Conservation (phyloP, 2,888 invertebrate species). For the Gastrophysa polygoni region DNA sequence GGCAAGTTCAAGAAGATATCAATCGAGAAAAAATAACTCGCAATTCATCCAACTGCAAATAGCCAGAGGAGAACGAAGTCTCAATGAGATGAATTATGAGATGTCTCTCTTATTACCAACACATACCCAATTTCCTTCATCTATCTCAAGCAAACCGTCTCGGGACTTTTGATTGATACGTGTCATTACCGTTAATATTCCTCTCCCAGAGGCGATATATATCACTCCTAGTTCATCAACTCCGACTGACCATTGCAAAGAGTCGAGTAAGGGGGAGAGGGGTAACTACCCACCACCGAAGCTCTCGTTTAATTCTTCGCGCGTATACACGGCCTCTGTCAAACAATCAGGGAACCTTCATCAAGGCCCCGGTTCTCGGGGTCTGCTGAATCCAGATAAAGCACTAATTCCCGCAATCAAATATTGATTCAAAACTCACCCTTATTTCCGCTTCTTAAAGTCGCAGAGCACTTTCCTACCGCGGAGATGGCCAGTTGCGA, state of each 20-base stretch:
- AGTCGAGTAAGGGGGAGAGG: not conserved
- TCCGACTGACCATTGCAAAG: conserved; percentile 14
- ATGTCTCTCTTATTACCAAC: not conserved
- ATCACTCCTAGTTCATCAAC: conserved; percentile 16
- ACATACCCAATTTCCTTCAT: not conserved
- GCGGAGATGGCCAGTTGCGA: conserved; percentile 30
- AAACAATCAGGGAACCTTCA: conserved; percentile 61
- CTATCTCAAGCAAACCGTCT: not conserved
- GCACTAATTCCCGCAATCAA: conserved; percentile 61
- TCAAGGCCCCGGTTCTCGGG: conserved; percentile 53
- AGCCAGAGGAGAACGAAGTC: no score
- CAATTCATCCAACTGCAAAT: no score
- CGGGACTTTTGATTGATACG: conserved; percentile 1
- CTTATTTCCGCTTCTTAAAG: conserved; percentile 54
- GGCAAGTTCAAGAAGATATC: no score
- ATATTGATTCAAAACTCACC: conserved; percentile 61
- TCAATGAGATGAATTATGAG: not conserved
- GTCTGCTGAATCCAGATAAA: conserved; percentile 61
- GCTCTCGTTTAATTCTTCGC: conserved; percentile 56
- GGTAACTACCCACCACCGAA: not conserved
- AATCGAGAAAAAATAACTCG: no score
- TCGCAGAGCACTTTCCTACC: conserved; percentile 48
- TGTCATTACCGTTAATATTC: conserved; percentile 1
- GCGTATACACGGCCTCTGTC: conserved; percentile 59
- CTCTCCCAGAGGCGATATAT: conserved; percentile 13